A percentile compares a stretch with the other conserved stretches of the same genome.
phyloP scores from a whole-genome alignment of 2,888 invertebrate species.

The Eupelmus urozonus region DNA sequence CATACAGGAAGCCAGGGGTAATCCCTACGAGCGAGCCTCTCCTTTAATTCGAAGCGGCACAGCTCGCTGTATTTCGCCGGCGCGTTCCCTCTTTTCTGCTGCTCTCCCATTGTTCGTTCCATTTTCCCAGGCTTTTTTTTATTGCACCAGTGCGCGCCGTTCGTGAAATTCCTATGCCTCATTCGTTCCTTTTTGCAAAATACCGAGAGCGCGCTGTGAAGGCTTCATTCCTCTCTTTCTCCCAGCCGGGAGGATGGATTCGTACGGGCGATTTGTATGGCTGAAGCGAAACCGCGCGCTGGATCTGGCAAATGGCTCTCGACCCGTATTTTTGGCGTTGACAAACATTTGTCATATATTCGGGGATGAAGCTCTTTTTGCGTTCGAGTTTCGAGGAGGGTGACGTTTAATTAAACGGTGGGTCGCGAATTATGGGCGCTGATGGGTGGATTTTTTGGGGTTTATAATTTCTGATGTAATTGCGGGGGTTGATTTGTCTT shows the following conservation, averaged over 20 bases:
- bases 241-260: conserved; percentile 6
- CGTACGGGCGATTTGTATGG: conserved; percentile 21
- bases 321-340: neutral
- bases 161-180: conserved; percentile 2
- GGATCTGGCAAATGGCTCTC: neutral
- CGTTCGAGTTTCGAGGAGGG: neutral
- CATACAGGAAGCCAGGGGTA: neutral
- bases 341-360: neutral
- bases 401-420: too few relatives aligned
- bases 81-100: neutral
- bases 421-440: too few relatives aligned
- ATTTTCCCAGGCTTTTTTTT: neutral
- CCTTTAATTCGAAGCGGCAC: conserved; percentile 5
- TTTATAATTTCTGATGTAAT: too few relatives aligned
- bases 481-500: too few relatives aligned
- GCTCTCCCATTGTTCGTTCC: neutral
- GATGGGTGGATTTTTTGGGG: too few relatives aligned
- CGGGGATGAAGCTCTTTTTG: neutral
- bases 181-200: conserved; percentile 1
- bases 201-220: neutral
- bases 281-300: neutral
- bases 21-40: too few relatives aligned
- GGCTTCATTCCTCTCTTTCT: conserved; percentile 18
- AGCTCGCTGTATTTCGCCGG: neutral
- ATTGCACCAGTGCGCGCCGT: neutral